Evolutionary conservation across 2,888 invertebrate species (phyloP).

Genomic region (Polydesmus complanatus): DNA sequence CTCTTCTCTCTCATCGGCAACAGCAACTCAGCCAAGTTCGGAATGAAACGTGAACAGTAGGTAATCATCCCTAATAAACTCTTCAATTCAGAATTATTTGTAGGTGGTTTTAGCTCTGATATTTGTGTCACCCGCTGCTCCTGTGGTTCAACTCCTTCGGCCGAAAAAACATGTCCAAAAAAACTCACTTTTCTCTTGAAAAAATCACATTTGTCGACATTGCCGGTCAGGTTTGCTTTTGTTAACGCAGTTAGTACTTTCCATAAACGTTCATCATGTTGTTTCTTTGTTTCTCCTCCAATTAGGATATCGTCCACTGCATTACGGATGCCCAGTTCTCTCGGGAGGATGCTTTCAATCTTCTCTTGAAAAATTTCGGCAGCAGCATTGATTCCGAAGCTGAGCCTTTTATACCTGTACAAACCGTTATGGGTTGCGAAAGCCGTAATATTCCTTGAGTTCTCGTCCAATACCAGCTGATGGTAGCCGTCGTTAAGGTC

Average conservation of each 20-base stretch:
- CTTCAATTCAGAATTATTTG: neutral
- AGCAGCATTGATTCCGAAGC: neutral
- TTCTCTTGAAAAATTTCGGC: neutral
- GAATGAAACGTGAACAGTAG: neutral
- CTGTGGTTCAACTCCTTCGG: neutral
- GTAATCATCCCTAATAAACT: neutral
- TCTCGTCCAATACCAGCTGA: too few species aligned
- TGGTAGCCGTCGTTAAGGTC: too few species aligned
- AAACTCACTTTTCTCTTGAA: neutral
- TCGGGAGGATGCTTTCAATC: neutral
- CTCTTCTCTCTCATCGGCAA: neutral
- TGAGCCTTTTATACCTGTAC: neutral
- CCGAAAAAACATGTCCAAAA: neutral
- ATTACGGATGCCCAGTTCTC: neutral
- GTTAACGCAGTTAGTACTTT: neutral
- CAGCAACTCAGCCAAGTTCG: neutral
- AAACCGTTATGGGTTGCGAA: too few species aligned
- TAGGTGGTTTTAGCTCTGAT: neutral
- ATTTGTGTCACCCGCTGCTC: neutral
- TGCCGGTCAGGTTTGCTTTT: neutral
- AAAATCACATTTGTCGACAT: neutral
- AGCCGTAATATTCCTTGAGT: too few species aligned
- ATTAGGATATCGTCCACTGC: neutral
- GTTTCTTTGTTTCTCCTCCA: neutral
- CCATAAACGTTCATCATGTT: neutral